Evolutionary conservation across 2,888 invertebrate genomes (phyloP).

Genomic region (Branchinecta sandiegonensis): DNA sequence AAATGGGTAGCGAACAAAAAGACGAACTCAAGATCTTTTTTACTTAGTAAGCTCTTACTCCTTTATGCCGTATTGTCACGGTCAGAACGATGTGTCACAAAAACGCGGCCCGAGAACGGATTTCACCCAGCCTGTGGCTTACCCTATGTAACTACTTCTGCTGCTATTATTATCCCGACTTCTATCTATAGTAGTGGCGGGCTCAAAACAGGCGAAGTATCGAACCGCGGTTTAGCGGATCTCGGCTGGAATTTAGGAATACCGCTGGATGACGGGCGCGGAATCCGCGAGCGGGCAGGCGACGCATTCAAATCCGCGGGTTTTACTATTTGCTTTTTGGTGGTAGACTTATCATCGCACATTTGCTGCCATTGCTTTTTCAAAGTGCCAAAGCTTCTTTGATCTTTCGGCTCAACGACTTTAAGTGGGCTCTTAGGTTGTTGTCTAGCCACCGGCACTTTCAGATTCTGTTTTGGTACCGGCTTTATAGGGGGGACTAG

Average conservation of each 20-base stretch:
- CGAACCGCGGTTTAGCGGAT: background rate
- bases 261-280: slow-evolving; percentile 21
- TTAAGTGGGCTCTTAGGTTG: background rate
- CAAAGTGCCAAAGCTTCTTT: slow-evolving; percentile 54
- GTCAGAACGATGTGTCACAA: too few species aligned
- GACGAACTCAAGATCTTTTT: too few species aligned
- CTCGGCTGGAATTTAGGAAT: background rate
- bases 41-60: too few species aligned
- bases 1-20: too few species aligned
- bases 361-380: slow-evolving; percentile 69
- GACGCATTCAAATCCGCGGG: slow-evolving; percentile 12
- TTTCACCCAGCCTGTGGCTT: too few species aligned
- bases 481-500: slow-evolving; percentile 9
- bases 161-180: too few species aligned
- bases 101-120: too few species aligned
- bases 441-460: background rate
- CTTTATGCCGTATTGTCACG: too few species aligned
- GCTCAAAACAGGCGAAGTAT: background rate
- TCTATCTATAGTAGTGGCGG: background rate
- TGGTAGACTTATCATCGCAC: slow-evolving; percentile 41
- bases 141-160: too few species aligned
- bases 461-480: slow-evolving; percentile 17
- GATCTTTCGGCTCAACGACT: slow-evolving; percentile 34
- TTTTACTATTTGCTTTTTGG: slow-evolving; percentile 14
- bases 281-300: slow-evolving; percentile 23